Conservation (phyloP, 1,140 invertebrate genomes). For the Magallana gigas region DNA sequence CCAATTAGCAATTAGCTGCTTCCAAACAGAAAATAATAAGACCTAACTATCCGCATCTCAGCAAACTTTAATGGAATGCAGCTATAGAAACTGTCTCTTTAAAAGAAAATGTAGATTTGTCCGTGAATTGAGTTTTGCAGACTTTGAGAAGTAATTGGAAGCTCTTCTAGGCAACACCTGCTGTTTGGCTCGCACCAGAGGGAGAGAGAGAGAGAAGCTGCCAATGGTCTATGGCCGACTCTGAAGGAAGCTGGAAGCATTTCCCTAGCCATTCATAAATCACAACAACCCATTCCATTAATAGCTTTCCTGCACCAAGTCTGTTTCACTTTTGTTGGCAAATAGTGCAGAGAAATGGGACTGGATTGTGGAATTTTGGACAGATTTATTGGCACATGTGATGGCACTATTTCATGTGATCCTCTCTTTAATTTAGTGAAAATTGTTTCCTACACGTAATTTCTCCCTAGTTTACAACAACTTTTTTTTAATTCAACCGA, state of each 20-base stretch:
- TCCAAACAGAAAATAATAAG: not conserved
- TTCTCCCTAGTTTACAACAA: too few species aligned
- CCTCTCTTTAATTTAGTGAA: too few species aligned
- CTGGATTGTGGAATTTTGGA: not conserved
- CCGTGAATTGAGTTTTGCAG: constrained; percentile 24
- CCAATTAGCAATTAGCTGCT: constrained; percentile 3
- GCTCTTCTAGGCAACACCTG: not conserved
- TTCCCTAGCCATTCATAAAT: constrained; percentile 37
- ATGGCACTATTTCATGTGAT: not conserved
- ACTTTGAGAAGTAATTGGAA: constrained; percentile 7
- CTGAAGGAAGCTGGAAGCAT: not conserved
- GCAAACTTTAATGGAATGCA: not conserved
- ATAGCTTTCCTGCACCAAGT: constrained; percentile 25
- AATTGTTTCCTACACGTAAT: too few species aligned
- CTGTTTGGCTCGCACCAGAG: not conserved
- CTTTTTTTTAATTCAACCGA: too few species aligned
- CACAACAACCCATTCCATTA: constrained; percentile 29
- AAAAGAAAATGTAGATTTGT: not conserved
- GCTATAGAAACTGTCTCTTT: not conserved
- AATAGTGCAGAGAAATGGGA: constrained; percentile 14
- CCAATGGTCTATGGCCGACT: not conserved
- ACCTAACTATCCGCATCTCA: not conserved
- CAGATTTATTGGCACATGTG: not conserved
- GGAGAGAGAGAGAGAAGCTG: not conserved
- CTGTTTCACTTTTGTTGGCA: constrained; percentile 16